Base-by-base conservation (phyloP, 2,113 vertebrate species). In the Vimba vimba region DNA sequence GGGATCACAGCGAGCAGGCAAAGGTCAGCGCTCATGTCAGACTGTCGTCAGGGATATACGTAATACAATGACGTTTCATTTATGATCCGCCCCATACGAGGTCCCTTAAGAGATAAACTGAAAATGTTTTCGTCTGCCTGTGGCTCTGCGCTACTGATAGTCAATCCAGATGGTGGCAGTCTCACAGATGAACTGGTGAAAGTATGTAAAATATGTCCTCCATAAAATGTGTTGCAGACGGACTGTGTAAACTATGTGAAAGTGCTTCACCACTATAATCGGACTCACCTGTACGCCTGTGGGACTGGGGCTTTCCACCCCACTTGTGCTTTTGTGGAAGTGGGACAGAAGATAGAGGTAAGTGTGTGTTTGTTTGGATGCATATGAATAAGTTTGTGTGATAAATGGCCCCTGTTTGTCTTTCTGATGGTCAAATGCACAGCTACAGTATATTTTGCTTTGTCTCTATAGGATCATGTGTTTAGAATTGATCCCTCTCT, bases 181-280 rank as follows among this genome's bases (percentile, higher is more conserved):
- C 15, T 79, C 39, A 21, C 64, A 60, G 47, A 85, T 83, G 75
- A 83, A 68, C 55, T 85, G 74, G 85, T 87, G 33, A 83, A 92
- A 85, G 55, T 87, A 90, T 92, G 89, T 87, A 80, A 92, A 89
- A 91, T 91, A 93, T 92, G 89, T 87, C 43, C 86, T 88, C 88
- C 85, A 85, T 83, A 60, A 88, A 89, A 55, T 85, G 15, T 79
- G 55, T 86, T 88, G 69, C 92, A 99, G 98, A 95, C 93, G 0
- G 98, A 99, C 90, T 99, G 98, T 89, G 97, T 99, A 93, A 99
- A 99, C 91, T 99, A 98, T 0, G 95, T 99, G 93, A 99, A 99
- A 93, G 89, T 99, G 33, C 93, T 99, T 59, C 98, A 99, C 47
- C 91, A 93, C 87, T 99, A 95, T 83, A 99, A 99, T 89, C 96